These are phyloP conservation scores for Caerostris extrusa DNA, from an alignment of 1,140 invertebrate genomes.

Conservation along the genomic window DNA sequence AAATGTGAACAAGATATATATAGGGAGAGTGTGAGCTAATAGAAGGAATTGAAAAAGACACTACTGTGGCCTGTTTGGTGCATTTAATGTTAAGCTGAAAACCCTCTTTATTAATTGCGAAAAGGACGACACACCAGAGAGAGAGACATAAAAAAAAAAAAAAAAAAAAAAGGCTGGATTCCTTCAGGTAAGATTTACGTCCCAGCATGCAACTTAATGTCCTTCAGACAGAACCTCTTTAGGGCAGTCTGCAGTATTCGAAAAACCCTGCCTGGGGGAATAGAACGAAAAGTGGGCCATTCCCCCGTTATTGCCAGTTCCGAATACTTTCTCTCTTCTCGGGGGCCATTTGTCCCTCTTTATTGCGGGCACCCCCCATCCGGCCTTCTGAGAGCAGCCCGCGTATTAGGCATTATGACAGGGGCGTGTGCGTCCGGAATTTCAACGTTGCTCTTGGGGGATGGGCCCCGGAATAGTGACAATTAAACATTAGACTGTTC, in stretches of 20 bases:
- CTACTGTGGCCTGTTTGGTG: no score
- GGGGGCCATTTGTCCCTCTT: not conserved
- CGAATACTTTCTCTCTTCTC: not conserved
- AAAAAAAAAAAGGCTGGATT: no score
- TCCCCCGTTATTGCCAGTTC: not conserved
- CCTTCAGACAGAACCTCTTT: not conserved
- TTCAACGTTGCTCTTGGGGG: not conserved
- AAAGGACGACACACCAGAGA: no score
- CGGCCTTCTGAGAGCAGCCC: not conserved
- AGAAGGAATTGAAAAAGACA: no score
- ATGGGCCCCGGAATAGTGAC: not conserved
- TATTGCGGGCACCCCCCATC: not conserved
- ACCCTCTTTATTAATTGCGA: no score
- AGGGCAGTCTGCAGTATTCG: not conserved
- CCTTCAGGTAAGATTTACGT: no score
- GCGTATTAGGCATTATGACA: conserved; percentile 9
- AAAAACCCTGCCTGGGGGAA: not conserved
- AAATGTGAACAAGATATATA: no score
- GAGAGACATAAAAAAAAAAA: no score
- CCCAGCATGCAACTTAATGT: not conserved
- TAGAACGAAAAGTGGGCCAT: not conserved
- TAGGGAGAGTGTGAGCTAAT: no score
- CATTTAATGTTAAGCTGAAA: no score
- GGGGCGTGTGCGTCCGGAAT: not conserved
- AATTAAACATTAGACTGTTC: not conserved